phyloP scores from a whole-genome alignment of 2,888 invertebrate genomes.

The Lobophora halterata region DNA sequence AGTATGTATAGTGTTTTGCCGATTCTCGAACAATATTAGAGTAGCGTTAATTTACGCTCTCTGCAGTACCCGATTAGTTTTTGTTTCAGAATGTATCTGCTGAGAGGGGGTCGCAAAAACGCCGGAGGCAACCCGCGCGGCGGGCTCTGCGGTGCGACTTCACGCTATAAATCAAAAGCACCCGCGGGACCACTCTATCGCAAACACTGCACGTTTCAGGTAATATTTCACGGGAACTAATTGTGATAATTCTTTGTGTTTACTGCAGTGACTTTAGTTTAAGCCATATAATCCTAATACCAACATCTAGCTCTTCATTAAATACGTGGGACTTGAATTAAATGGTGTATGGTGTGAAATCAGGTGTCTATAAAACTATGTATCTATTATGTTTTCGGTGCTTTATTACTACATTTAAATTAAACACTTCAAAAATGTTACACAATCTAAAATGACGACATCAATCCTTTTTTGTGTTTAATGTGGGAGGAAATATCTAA shows the following conservation, averaged over 20 bases:
- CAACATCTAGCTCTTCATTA: too few species aligned
- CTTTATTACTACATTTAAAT: too few species aligned
- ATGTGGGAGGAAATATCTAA: too few species aligned
- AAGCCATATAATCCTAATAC: too few species aligned
- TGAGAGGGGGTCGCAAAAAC: constrained; percentile 63
- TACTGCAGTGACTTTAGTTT: not conserved
- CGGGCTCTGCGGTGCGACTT: constrained; percentile 57
- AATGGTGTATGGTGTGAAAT: too few species aligned
- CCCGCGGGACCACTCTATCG: constrained; percentile 57
- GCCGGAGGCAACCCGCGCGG: constrained; percentile 55
- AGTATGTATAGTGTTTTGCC: too few species aligned
- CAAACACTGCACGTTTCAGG: constrained; percentile 28
- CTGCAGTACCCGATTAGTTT: constrained; percentile 40
- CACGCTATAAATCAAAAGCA: constrained; percentile 73
- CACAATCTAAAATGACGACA: too few species aligned
- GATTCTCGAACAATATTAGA: not conserved
- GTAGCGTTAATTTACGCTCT: constrained; percentile 13
- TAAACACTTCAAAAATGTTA: too few species aligned
- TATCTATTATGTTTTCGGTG: too few species aligned
- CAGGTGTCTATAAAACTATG: too few species aligned
- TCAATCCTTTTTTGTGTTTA: too few species aligned
- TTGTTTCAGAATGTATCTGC: constrained; percentile 47
- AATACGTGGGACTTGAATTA: too few species aligned
- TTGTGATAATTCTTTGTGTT: constrained; percentile 21
- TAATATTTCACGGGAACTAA: constrained; percentile 28